Base-by-base conservation (phyloP, 2,888 invertebrate genomes). In the Osmoderma eremita region DNA sequence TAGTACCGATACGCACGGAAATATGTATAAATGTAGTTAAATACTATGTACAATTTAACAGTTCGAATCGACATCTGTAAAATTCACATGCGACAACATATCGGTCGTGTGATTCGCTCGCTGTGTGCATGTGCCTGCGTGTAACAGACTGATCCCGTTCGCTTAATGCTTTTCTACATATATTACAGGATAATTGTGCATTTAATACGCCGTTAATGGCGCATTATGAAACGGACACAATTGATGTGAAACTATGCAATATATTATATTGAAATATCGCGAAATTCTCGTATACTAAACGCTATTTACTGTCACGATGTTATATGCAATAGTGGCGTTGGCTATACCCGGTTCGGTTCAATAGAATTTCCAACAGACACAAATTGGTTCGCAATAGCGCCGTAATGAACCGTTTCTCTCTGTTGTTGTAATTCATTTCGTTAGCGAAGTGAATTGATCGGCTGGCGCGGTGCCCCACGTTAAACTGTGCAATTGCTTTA, bases 221-320 rank as follows among this genome's bases (percentile, higher is more conserved):
- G 24, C 54, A 54, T 65, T 65, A 65, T 65, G 56, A 65, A 65
- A 53, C 48, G 38, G 42, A 45, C n/a, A 30, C 58, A 61, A 61
- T 61, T 61, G 58, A 61, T 61, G 45, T 45, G 58, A 61, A 61
- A 61, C 45, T n/a, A 45, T 48, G 58, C 45, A 45, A 45, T 61
- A 61, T 61, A 42, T 61, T 45, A 3, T 30, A 30, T 30, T 45
- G 17, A 48, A 45, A 30, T 61, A 45, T 48, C 30, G 45, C 15
- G 58, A 48, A 61, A 61, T 61, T 61, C 12, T 61, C 45, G 24
- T 45, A n/a, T n/a, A n/a, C n/a, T n/a, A n/a, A 42, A 5, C 24
- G 30, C 10, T 36, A 3, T 13, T 41, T n/a, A 13, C n/a, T n/a
- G 56, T 41, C 56, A 56, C 56, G 56, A 56, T 20, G 41, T 5